A percentile compares a stretch with the other conserved stretches of the same genome.
phyloP scores from a whole-genome alignment of 2,797 vertebrate genomes.

The Pteropus rufus region DNA sequence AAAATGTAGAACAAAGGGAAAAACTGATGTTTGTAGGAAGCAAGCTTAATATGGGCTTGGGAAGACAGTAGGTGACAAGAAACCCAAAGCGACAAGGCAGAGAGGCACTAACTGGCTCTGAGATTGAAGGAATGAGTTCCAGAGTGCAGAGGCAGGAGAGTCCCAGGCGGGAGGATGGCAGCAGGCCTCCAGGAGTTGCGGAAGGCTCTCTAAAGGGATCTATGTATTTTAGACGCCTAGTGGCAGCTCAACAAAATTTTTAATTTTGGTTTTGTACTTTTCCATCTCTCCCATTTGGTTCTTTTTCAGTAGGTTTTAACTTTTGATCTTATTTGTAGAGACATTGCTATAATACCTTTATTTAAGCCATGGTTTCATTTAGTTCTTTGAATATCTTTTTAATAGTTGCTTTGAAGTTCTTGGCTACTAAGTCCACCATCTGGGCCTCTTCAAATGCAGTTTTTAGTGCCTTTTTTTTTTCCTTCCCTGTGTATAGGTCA shows the following conservation, averaged over 20 bases:
- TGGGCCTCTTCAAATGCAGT: not conserved
- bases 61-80: not conserved
- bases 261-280: not conserved
- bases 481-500: rapidly evolving
- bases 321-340: not conserved
- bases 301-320: not conserved
- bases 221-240: not conserved
- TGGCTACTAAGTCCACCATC: not conserved
- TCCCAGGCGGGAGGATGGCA: rapidly evolving
- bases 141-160: not conserved
- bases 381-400: not conserved
- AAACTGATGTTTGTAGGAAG: not conserved
- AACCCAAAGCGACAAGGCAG: not conserved
- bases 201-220: not conserved
- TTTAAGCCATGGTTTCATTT: not conserved
- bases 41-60: not conserved
- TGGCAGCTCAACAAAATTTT: not conserved
- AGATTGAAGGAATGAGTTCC: not conserved
- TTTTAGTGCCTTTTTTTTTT: not conserved
- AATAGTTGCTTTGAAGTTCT: not conserved
- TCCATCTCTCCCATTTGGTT: not conserved
- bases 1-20: not conserved
- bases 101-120: not conserved
- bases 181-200: not conserved
- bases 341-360: not conserved